Evolutionary conservation across 1,140 invertebrate genomes (phyloP).

Genomic region (Drosophila albomicans): DNA sequence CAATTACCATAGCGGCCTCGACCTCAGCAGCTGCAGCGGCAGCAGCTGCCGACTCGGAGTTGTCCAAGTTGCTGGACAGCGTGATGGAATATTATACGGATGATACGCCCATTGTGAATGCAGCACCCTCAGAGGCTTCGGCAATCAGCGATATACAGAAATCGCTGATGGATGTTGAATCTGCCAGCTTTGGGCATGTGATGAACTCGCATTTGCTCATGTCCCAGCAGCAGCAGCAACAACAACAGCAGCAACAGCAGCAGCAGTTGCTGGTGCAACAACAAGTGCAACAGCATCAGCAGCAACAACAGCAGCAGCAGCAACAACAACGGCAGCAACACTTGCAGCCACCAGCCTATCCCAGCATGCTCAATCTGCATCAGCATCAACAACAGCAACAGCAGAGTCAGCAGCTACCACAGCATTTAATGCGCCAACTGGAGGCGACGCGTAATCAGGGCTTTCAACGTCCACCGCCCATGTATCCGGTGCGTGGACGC

Average conservation of each 20-base stretch:
- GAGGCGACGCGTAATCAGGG: conserved; percentile 69
- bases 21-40: conserved; percentile 56
- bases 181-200: conserved; percentile 89
- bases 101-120: conserved; percentile 84
- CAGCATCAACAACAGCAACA: conserved; percentile 58
- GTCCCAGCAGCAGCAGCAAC: conserved; percentile 81
- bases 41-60: conserved; percentile 87
- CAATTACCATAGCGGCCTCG: conserved; percentile 74
- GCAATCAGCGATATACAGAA: conserved; percentile 96
- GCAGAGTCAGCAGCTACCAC: conserved; percentile 64
- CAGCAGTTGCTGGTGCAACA: conserved; percentile 84
- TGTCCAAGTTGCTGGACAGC: conserved; percentile 93
- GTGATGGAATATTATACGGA: conserved; percentile 92
- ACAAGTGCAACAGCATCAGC: conserved; percentile 85
- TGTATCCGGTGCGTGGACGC: conserved; percentile 69
- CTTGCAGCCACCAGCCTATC: conserved; percentile 24
- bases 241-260: conserved; percentile 83
- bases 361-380: conserved; percentile 58
- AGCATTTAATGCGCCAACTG: conserved; percentile 45
- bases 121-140: conserved; percentile 85
- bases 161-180: conserved; percentile 92
- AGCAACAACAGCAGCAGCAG: conserved; percentile 57
- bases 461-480: conserved; percentile 81
- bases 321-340: conserved; percentile 57
- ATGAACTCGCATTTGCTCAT: conserved; percentile 70